Evolutionary conservation across 1,140 invertebrate species (phyloP).

Genomic region (Chrysopa pallens): DNA sequence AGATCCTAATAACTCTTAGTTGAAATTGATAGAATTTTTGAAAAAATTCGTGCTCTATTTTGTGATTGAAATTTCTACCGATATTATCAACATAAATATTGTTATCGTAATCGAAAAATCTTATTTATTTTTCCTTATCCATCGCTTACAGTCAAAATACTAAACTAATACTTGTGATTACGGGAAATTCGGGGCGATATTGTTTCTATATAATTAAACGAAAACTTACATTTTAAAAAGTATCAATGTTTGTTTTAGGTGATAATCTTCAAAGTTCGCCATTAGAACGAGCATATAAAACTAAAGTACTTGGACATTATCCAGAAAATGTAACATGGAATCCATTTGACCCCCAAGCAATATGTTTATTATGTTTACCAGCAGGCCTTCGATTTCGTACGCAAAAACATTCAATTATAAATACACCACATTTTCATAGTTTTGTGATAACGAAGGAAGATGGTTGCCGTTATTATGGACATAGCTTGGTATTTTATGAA

Average conservation of each 20-base stretch:
- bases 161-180: no score
- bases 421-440: conserved; percentile 79
- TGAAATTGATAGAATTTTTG: no score
- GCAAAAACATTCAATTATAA: conserved; percentile 66
- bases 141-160: no score
- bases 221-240: no score
- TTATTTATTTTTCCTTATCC: no score
- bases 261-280: conserved; percentile 76
- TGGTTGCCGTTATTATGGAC: conserved; percentile 84
- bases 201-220: no score
- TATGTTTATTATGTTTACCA: conserved; percentile 90
- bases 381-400: conserved; percentile 85
- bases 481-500: conserved; percentile 89
- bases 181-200: no score
- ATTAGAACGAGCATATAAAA: conserved; percentile 83
- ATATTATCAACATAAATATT: no score
- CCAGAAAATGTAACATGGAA: conserved; percentile 82
- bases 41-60: no score
- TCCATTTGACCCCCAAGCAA: conserved; percentile 85
- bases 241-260: conserved; percentile 44
- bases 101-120: no score
- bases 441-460: conserved; percentile 95
- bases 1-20: no score
- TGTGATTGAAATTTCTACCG: no score
- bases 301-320: conserved; percentile 85